Base-by-base conservation (phyloP, 1,140 invertebrate species). In the Drosophila elegans region DNA sequence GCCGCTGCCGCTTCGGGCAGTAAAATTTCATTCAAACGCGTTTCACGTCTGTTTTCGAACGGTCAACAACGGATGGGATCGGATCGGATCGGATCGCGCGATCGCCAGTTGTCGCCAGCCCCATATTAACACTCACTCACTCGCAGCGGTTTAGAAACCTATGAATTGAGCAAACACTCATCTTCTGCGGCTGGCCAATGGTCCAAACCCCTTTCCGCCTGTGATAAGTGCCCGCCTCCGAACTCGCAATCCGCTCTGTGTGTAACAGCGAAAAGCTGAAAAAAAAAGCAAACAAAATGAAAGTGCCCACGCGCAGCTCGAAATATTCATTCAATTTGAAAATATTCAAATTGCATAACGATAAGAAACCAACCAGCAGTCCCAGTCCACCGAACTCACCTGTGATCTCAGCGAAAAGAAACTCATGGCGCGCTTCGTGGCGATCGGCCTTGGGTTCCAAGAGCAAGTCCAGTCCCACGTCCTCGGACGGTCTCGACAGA, bases 281-380 rank as follows among this genome's bases (percentile, higher is more conserved):
- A 56, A 49, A 36, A n/a, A 66, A 67, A 54, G 38, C 9, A 66
- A 29, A 61, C 41, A 90, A 90, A 84, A 91, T 91, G 90, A 92
- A 90, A 92, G 88, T 90, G 57, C 77, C 82, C 53, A 64, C 88
- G 62, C 79, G 77, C 72, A 89, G 78, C 55, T 89, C 82, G 9
- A 91, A 83, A 71, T 91, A 89, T 81, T 88, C 90, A 68, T 81
- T 91, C 63, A 90, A 91, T 82, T 91, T 91, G 74, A 91, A 91
- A 84, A 91, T 91, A 82, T 91, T 91, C 52, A 91, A 91, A 90
- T 80, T 91, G 60, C 89, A 91, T 77, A 91, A 85, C 90, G 90
- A 81, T 79, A 92, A 73, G 90, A 93, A 61, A 91, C 85, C 78
- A 34, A 55, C 73, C 16, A 72, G 68, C 21, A 72, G 68, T 89